These are phyloP conservation scores for Malurus leucopterus DNA, from an alignment of 2,797 vertebrate species.

Conservation along the genomic window DNA sequence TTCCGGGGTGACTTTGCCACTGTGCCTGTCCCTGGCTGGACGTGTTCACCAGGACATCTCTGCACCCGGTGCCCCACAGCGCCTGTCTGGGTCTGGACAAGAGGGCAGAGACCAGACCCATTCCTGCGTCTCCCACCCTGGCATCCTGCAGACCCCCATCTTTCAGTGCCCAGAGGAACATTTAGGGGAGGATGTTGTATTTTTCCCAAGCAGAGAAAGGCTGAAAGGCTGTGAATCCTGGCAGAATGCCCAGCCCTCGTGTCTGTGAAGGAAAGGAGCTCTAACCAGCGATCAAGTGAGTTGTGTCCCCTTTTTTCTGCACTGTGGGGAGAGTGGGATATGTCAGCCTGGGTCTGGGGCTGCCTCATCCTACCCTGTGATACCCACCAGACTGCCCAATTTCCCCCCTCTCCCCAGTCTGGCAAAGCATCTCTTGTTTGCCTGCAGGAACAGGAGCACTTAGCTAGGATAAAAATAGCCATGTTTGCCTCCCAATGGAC, in stretches of 20 bases:
- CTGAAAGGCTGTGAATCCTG: conserved; percentile 23
- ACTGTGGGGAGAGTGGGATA: neutral
- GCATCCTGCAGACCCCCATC: neutral
- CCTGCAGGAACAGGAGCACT: conserved; percentile 35
- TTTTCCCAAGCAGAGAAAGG: neutral
- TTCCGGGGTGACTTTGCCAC: neutral
- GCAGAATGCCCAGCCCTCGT: conserved; percentile 8
- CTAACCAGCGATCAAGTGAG: neutral
- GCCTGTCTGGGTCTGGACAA: neutral
- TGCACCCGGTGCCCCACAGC: neutral
- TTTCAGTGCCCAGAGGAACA: neutral
- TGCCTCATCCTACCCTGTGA: neutral
- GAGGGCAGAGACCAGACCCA: neutral
- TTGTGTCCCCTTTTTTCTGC: neutral
- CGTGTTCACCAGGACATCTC: fast-evolving
- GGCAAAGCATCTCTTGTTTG: neutral
- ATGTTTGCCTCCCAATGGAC: conserved; percentile 26
- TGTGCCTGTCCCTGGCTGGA: neutral
- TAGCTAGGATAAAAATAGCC: conserved; percentile 57
- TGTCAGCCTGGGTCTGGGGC: neutral
- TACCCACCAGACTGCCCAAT: neutral
- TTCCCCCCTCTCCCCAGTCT: neutral
- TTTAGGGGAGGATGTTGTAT: neutral
- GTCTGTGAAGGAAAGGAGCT: neutral
- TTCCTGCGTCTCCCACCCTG: neutral